Evolutionary conservation across 2,113 vertebrate genomes (phyloP), one percentile per base, ranked within the genome.

Genomic region (Tetrax tetrax): DNA sequence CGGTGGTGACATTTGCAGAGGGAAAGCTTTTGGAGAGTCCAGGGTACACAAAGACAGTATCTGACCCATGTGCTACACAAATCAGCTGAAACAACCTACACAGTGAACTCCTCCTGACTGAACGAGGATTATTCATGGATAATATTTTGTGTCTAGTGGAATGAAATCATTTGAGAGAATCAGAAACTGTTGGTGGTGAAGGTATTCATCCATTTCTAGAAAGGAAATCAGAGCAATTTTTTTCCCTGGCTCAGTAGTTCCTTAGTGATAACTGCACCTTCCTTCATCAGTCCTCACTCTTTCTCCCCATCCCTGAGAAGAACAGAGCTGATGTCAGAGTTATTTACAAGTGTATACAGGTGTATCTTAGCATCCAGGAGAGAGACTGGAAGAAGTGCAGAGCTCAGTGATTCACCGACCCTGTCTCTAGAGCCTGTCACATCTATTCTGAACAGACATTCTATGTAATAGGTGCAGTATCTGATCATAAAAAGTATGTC

Each of bases 371-470:
- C 56, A 82, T 76, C 53, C 6, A 8, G 41, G 54, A 48, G 65
- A 94, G 57, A 76, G 56, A 54, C 12, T 75, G 77, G 69, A 75
- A 65, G 68, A 81, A 90, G 45, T 38, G 41, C 77, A 92, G 69
- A 93, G 65, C 72, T 92, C 88, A 79, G 69, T 89, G 69, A 96
- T 87, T 96, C 95, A 95, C 77, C 2, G 23, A 45, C 86, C 47
- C 76, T 76, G 65, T 72, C 90, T 71, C 86, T 80, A 64, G 75
- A 78, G 69, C 72, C 72, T 95, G 83, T 82, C 91, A 87, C 83
- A 84, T 95, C 77, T 63, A 82, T 92, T 93, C 74, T 91, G 83
- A 95, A 47, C 28, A 69, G 77, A 92, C 87, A 96, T 64, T 82
- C 83, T 24, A 10, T 87, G 38, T 69, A 92, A 85, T 53, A 78